phyloP scores from a whole-genome alignment of 2,888 invertebrate genomes.

The Crematogaster levior region DNA sequence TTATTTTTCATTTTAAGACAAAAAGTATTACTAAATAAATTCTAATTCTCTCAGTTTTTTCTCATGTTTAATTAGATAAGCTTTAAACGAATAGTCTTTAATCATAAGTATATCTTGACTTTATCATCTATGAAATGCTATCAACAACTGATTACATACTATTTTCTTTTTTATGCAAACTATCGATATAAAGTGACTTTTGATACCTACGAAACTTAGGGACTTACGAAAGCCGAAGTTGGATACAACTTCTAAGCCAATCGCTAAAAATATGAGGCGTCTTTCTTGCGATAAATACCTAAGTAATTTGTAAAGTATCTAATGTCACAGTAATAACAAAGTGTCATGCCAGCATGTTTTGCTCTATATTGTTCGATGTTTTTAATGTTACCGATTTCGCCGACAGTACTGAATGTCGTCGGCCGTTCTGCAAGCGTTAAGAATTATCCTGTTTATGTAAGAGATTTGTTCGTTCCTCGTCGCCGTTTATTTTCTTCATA shows the following conservation, averaged over 20 bases:
- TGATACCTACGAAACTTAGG: constrained; percentile 65
- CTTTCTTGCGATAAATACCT: constrained; percentile 63
- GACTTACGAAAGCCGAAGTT: constrained; percentile 54
- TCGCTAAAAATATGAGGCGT: constrained; percentile 51
- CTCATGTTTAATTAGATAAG: neutral
- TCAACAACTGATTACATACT: constrained; percentile 23
- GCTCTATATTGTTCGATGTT: constrained; percentile 70
- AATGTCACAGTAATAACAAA: constrained; percentile 73
- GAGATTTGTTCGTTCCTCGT: constrained; percentile 81
- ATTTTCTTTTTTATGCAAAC: constrained; percentile 34
- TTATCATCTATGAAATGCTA: constrained; percentile 24
- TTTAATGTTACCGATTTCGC: constrained; percentile 55
- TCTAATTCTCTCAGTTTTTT: neutral
- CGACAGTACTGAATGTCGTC: constrained; percentile 71
- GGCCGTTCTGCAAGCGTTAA: constrained; percentile 82
- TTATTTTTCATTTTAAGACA: neutral
- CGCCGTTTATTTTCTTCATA: constrained; percentile 71
- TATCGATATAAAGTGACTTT: constrained; percentile 37
- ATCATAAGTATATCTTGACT: neutral
- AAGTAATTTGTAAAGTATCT: constrained; percentile 79
- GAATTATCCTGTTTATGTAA: constrained; percentile 79
- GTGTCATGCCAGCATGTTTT: constrained; percentile 78
- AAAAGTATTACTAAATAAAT: constrained; percentile 6
- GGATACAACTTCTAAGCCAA: constrained; percentile 69
- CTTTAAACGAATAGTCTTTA: neutral